Evolutionary conservation across 2,797 vertebrate species (phyloP).

Genomic region (Tenualosa thibaudeaui): DNA sequence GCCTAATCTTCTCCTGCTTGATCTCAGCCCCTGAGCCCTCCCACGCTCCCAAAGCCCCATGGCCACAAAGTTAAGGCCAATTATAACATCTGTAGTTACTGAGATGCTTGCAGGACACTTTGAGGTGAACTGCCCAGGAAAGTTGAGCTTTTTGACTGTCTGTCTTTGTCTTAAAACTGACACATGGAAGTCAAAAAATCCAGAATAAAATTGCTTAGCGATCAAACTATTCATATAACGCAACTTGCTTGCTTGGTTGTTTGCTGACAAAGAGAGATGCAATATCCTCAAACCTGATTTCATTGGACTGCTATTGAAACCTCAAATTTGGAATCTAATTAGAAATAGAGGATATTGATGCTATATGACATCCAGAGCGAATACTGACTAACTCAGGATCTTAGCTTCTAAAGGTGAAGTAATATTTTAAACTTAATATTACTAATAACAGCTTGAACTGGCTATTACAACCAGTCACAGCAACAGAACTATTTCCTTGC

Average conservation of each 20-base stretch:
- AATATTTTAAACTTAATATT: neutral
- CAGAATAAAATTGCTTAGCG: neutral
- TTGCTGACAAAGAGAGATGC: neutral
- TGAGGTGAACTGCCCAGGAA: neutral
- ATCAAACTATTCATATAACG: no score
- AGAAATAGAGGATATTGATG: no score
- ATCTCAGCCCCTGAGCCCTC: constrained; percentile 38
- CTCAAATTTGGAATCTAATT: no score
- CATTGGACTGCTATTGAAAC: no score
- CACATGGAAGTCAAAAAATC: neutral
- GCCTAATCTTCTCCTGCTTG: constrained; percentile 69
- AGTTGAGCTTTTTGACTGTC: neutral
- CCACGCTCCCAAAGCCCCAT: neutral
- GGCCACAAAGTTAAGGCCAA: neutral
- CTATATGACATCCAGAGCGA: no score
- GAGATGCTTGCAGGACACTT: neutral
- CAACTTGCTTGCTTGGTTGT: neutral
- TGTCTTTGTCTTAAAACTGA: no score
- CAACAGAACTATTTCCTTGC: neutral
- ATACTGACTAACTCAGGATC: no score
- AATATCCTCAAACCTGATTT: no score
- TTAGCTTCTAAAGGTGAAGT: no score
- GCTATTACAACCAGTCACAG: neutral
- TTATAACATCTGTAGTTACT: constrained; percentile 11
- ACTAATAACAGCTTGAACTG: neutral